phyloP scores from a whole-genome alignment of 2,888 invertebrate genomes.

The Thecophora atra region DNA sequence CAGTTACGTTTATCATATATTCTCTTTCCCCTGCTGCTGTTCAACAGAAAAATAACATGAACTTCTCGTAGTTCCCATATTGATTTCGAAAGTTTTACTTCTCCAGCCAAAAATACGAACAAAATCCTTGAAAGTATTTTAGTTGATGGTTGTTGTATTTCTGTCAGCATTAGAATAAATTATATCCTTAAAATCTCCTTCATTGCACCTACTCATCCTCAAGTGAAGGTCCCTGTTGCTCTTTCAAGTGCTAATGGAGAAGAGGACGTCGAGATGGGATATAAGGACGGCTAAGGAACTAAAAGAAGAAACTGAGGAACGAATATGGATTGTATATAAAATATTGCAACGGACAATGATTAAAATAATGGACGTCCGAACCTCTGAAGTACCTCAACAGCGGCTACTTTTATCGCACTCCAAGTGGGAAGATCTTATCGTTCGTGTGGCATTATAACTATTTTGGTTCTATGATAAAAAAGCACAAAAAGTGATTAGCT shows the following conservation, averaged over 20 bases:
- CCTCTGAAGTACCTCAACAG: slow-evolving; percentile 44
- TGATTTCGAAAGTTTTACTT: slow-evolving; percentile 32
- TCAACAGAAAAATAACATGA: background rate
- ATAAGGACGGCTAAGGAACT: background rate
- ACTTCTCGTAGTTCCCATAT: slow-evolving; percentile 26
- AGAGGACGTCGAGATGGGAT: no score
- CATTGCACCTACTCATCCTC: background rate
- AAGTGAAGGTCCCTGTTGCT: background rate
- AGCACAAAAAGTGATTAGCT: no score
- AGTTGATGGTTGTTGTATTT: slow-evolving; percentile 18
- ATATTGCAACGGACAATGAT: slow-evolving; percentile 58
- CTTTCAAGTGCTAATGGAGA: no score
- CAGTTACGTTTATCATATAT: background rate
- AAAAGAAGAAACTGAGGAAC: background rate
- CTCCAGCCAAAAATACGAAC: slow-evolving; percentile 14
- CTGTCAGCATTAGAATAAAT: slow-evolving; percentile 18
- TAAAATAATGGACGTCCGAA: slow-evolving; percentile 63
- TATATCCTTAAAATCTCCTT: slow-evolving; percentile 9
- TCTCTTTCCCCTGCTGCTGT: background rate
- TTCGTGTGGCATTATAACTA: background rate
- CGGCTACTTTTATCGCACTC: background rate
- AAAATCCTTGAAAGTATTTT: slow-evolving; percentile 13
- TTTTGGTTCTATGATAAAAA: no score
- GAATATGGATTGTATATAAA: slow-evolving; percentile 38
- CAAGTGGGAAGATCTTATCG: no score